Percentiles rank a stretch among this genome's conserved stretches.
Conservation (phyloP, 1,140 invertebrate genomes). For the Palaemon carinicauda region DNA sequence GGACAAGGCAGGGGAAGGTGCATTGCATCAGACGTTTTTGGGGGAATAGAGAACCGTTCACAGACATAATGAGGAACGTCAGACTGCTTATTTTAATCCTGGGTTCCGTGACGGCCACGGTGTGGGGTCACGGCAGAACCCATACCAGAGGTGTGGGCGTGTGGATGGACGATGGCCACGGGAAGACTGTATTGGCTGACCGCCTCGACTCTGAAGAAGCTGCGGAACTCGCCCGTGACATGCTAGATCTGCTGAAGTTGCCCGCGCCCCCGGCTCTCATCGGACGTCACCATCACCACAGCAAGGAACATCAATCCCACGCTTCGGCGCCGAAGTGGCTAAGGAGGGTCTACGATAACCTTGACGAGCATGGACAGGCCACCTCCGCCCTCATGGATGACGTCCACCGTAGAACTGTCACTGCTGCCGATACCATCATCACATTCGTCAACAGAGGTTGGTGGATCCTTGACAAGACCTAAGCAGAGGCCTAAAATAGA, state of each 20-base stretch:
- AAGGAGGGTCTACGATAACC: constrained; percentile 1
- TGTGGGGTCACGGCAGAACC: too few species aligned
- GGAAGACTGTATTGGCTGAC: constrained; percentile 28
- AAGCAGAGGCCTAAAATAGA: too few species aligned
- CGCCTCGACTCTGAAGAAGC: constrained; percentile 30
- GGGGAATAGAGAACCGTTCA: too few species aligned
- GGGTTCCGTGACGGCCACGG: too few species aligned
- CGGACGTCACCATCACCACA: constrained; percentile 10
- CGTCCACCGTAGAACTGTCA: constrained; percentile 34
- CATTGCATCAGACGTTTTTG: too few species aligned
- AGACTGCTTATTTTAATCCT: too few species aligned
- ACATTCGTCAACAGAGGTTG: constrained; percentile 49
- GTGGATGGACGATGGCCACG: constrained; percentile 46
- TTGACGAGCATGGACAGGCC: constrained; percentile 25
- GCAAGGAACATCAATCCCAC: constrained; percentile 21
- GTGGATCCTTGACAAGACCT: not conserved
- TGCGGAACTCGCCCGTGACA: constrained; percentile 22
- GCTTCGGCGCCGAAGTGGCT: constrained; percentile 22
- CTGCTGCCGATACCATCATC: constrained; percentile 48
- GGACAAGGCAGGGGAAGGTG: too few species aligned
- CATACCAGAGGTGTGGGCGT: constrained; percentile 20
- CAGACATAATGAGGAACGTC: too few species aligned
- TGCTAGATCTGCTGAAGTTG: constrained; percentile 31
- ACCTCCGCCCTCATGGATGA: constrained; percentile 20
- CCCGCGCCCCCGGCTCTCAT: not conserved